These are phyloP conservation scores for Leptinotarsa rubiginosa DNA, from an alignment of 2,888 invertebrate genomes.

Conservation along the genomic window DNA sequence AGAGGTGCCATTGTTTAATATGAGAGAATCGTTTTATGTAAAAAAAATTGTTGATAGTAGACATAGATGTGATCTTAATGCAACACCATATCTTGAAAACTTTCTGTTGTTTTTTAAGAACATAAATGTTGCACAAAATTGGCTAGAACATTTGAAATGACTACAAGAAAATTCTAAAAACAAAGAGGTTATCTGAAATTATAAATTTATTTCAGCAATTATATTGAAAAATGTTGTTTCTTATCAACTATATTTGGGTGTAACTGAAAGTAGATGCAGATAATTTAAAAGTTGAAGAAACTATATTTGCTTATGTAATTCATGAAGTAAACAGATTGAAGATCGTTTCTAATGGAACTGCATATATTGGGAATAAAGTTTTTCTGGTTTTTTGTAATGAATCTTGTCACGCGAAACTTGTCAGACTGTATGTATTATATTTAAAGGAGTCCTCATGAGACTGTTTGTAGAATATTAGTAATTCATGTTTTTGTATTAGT, in stretches of 20 bases:
- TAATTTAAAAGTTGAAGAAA: neutral
- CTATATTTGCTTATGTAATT: neutral
- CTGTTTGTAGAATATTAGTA: constrained; percentile 36
- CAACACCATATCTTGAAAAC: neutral
- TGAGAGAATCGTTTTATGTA: constrained; percentile 14
- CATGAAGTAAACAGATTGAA: neutral
- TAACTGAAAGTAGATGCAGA: neutral
- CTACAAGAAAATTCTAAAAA: too few species aligned
- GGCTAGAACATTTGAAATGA: neutral
- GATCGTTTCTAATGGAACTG: too few species aligned
- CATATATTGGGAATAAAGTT: neutral
- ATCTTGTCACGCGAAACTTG: neutral
- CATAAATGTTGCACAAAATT: neutral
- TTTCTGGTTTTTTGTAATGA: neutral
- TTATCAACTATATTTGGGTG: neutral
- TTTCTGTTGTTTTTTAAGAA: neutral
- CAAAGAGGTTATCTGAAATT: too few species aligned
- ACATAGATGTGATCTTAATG: neutral
- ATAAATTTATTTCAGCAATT: neutral
- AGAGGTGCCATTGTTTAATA: constrained; percentile 36
- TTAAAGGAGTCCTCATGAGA: constrained; percentile 41
- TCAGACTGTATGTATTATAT: constrained; percentile 35
- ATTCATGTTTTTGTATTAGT: neutral
- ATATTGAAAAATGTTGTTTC: neutral
- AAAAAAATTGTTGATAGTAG: neutral